phyloP scores from a whole-genome alignment of 2,888 invertebrate species.

The Athalia circularis region DNA sequence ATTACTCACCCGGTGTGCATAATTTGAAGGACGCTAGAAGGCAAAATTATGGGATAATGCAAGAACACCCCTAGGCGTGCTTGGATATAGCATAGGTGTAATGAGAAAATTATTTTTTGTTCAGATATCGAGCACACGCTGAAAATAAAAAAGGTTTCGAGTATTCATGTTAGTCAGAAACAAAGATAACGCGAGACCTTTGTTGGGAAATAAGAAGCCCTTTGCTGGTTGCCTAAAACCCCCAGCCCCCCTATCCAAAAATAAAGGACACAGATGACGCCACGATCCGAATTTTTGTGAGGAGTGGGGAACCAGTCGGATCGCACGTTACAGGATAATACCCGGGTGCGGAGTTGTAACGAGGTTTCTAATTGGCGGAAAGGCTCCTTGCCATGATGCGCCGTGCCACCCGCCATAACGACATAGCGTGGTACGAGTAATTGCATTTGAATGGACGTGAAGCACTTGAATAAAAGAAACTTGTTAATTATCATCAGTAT shows the following conservation, averaged over 20 bases:
- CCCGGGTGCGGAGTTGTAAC: slow-evolving; percentile 46
- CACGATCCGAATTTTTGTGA: slow-evolving; percentile 51
- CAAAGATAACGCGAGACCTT: slow-evolving; percentile 17
- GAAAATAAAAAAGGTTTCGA: too few relatives aligned
- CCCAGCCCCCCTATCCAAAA: slow-evolving; percentile 22
- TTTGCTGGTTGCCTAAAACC: neutral
- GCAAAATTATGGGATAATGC: too few relatives aligned
- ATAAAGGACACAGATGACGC: slow-evolving; percentile 55
- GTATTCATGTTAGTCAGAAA: neutral
- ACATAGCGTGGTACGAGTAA: slow-evolving; percentile 61
- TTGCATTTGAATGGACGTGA: slow-evolving; percentile 63
- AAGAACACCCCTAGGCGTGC: too few relatives aligned
- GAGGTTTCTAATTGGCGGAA: slow-evolving; percentile 54
- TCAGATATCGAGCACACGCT: too few relatives aligned
- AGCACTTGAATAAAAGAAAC: slow-evolving; percentile 47
- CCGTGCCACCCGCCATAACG: slow-evolving; percentile 66
- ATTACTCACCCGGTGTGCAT: too few relatives aligned
- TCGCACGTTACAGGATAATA: slow-evolving; percentile 46
- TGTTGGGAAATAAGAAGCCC: neutral
- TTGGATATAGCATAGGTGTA: too few relatives aligned
- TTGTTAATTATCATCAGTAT: slow-evolving; percentile 51
- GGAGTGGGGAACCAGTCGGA: slow-evolving; percentile 56
- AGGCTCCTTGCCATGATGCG: slow-evolving; percentile 55
- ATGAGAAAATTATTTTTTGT: too few relatives aligned
- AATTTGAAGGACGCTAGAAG: too few relatives aligned